Evolutionary conservation across 2,113 vertebrate genomes (phyloP).

Genomic region (Varanus komodoensis): DNA sequence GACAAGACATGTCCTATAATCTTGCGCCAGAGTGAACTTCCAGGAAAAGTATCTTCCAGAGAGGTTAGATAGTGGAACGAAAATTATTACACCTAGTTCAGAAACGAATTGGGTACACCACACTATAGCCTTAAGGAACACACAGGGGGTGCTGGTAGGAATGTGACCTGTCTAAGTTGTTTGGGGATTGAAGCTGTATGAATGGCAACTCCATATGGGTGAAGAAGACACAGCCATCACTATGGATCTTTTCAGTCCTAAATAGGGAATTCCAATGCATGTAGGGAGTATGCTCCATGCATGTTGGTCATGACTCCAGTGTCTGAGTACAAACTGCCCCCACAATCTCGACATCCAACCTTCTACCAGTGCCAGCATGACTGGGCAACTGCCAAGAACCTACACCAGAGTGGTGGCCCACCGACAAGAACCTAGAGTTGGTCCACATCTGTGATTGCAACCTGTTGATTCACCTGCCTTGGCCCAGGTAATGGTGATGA

Average conservation of each 20-base stretch:
- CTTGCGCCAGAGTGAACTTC: neutral
- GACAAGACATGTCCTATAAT: conserved; percentile 21
- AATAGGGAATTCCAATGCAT: neutral
- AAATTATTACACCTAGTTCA: neutral
- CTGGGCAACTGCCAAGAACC: too few relatives aligned
- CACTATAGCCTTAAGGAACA: neutral
- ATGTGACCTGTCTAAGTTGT: neutral
- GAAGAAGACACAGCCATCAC: neutral
- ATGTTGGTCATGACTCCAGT: too few relatives aligned
- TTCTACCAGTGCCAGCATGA: too few relatives aligned
- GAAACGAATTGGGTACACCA: neutral
- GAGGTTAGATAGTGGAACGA: neutral
- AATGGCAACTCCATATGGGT: neutral
- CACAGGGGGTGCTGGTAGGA: neutral
- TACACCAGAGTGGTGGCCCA: too few relatives aligned
- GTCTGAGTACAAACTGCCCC: too few relatives aligned
- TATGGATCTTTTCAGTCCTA: neutral
- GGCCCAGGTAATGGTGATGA: too few relatives aligned
- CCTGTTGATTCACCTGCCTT: too few relatives aligned
- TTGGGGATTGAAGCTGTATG: neutral
- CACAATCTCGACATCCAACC: too few relatives aligned
- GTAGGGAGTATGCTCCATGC: neutral
- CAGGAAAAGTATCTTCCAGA: neutral
- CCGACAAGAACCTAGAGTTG: too few relatives aligned
- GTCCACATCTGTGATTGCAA: too few relatives aligned